Percentiles rank a stretch among this genome's conserved stretches.
These are phyloP conservation scores for Grantiella picta DNA, from an alignment of 2,113 vertebrate species.

Conservation along the genomic window DNA sequence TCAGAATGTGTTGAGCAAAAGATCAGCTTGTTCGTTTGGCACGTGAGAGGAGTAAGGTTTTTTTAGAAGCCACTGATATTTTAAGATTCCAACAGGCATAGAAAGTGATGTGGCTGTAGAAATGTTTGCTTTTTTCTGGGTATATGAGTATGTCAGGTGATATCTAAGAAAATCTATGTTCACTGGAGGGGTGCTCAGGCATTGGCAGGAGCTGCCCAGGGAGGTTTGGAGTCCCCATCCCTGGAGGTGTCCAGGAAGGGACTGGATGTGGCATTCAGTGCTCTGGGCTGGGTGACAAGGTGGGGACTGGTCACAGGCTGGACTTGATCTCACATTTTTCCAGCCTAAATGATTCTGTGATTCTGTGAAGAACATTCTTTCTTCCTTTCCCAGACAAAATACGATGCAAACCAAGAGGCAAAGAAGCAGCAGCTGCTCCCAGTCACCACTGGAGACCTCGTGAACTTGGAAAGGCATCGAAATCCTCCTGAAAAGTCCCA, in stretches of 20 bases:
- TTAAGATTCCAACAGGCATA: background rate
- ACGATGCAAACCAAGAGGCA: constrained; percentile 84
- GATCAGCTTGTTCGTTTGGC: background rate
- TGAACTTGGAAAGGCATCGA: constrained; percentile 73
- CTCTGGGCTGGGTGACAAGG: background rate
- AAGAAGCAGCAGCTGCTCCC: constrained; percentile 92
- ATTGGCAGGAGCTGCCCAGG: background rate
- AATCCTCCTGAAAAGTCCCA: constrained; percentile 74
- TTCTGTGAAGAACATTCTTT: background rate
- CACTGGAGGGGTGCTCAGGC: too few species aligned
- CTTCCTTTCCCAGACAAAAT: constrained; percentile 77
- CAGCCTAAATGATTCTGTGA: background rate
- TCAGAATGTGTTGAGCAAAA: background rate
- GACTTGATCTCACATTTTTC: background rate
- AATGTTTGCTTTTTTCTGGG: background rate
- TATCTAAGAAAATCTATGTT: background rate
- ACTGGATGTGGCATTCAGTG: accelerated
- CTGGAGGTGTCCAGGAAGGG: background rate
- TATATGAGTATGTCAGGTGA: accelerated
- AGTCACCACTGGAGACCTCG: constrained; percentile 76
- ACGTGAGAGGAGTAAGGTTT: background rate
- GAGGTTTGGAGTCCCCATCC: background rate
- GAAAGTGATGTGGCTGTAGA: background rate
- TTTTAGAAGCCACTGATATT: background rate
- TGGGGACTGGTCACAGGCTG: background rate